phyloP scores from a whole-genome alignment of 2,888 invertebrate genomes.

The Napeogenes inachia region DNA sequence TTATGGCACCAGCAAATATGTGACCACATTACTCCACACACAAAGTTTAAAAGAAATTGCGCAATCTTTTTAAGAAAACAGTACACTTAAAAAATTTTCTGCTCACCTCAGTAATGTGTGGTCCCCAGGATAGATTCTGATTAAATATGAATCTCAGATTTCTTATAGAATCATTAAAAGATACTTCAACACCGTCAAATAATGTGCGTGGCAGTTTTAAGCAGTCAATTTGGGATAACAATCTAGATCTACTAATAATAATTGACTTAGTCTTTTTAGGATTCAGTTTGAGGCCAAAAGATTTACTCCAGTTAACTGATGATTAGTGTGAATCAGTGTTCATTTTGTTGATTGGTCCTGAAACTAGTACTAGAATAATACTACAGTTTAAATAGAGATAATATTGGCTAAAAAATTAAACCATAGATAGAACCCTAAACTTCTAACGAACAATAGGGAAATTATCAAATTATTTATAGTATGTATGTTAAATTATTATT shows the following conservation, averaged over 20 bases:
- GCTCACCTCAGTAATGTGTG: constrained; percentile 5
- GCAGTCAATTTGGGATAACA: not conserved
- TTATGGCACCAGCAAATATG: too few species aligned
- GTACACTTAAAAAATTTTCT: not conserved
- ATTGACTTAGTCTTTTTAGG: constrained; percentile 1
- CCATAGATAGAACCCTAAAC: too few species aligned
- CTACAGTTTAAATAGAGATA: too few species aligned
- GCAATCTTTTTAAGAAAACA: not conserved
- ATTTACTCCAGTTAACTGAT: not conserved
- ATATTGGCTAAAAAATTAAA: too few species aligned
- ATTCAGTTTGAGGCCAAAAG: constrained; percentile 1
- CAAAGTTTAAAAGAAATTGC: too few species aligned
- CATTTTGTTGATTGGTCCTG: too few species aligned
- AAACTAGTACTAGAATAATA: too few species aligned
- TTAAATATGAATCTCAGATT: constrained; percentile 5
- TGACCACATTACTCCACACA: too few species aligned
- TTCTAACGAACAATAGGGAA: too few species aligned
- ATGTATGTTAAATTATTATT: too few species aligned
- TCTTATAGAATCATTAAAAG: not conserved
- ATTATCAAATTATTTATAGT: too few species aligned
- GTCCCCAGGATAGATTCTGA: not conserved
- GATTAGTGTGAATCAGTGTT: too few species aligned
- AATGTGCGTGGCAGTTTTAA: not conserved
- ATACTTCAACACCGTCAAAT: not conserved
- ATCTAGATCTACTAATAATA: constrained; percentile 2